Percentiles rank a stretch among this genome's conserved stretches.
Evolutionary conservation across 2,113 vertebrate species (phyloP).

Genomic region (Phasianus colchicus): DNA sequence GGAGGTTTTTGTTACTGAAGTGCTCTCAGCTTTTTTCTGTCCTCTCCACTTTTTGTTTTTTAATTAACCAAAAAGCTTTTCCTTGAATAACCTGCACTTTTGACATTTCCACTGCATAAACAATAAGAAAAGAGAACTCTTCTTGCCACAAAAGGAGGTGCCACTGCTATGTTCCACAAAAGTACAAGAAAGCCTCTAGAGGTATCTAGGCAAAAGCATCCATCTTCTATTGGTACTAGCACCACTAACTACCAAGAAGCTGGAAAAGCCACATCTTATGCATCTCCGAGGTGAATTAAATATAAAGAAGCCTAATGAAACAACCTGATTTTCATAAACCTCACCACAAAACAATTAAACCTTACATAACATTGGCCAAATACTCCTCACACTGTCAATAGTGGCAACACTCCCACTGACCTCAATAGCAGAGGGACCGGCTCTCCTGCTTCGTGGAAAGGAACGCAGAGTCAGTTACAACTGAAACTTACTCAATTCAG

Average conservation of each 20-base stretch:
- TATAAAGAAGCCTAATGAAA: neutral
- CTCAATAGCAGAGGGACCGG: neutral
- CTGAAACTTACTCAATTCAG: constrained; percentile 92
- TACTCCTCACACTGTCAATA: neutral
- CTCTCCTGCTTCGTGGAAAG: neutral
- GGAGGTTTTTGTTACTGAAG: neutral
- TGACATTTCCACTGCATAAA: neutral
- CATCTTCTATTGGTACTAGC: neutral
- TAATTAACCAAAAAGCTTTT: constrained; percentile 3
- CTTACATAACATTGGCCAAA: neutral
- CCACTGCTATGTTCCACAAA: neutral
- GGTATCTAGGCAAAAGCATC: neutral
- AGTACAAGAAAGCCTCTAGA: neutral
- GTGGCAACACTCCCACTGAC: neutral
- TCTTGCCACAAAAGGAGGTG: neutral
- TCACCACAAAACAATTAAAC: neutral
- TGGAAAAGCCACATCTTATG: neutral
- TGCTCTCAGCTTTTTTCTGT: neutral
- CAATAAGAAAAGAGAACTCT: neutral
- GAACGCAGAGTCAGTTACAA: accelerated
- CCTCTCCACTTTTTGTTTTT: neutral
- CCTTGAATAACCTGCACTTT: neutral
- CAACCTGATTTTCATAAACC: neutral
- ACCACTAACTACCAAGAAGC: neutral
- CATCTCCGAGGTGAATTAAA: neutral